A percentile compares a stretch with the other conserved stretches of the same genome.
These are phyloP conservation scores for Diorhabda carinulata DNA, from an alignment of 1,140 invertebrate genomes.

Conservation along the genomic window DNA sequence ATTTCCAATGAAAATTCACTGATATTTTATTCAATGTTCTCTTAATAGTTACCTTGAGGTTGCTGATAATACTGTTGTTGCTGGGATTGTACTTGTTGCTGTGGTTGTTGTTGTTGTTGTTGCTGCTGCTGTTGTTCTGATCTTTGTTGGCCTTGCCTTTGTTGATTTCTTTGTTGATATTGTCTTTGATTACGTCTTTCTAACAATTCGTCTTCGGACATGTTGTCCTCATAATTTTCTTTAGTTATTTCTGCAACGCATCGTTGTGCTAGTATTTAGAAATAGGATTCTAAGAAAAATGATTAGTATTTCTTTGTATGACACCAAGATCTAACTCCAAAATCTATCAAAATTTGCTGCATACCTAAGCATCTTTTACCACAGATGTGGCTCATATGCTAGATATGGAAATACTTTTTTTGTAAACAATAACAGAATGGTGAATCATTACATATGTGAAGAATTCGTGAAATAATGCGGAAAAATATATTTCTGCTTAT, in stretches of 20 bases:
- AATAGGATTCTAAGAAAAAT: constrained; percentile 37
- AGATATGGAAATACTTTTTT: background rate
- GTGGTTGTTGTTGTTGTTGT: constrained; percentile 29
- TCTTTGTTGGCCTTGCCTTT: constrained; percentile 48
- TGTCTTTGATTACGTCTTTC: constrained; percentile 48
- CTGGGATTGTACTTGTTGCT: constrained; percentile 37
- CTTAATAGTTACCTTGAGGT: constrained; percentile 28
- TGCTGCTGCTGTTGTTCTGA: constrained; percentile 43
- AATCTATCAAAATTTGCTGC: constrained; percentile 13
- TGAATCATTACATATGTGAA: too few relatives aligned
- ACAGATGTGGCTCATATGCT: background rate
- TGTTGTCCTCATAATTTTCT: constrained; percentile 64
- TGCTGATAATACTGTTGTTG: constrained; percentile 29
- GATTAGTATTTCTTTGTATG: constrained; percentile 38
- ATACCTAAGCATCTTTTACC: constrained; percentile 8
- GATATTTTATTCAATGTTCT: background rate
- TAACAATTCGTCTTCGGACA: constrained; percentile 53
- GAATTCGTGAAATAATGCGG: too few relatives aligned
- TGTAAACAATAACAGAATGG: too few relatives aligned
- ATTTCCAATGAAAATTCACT: background rate
- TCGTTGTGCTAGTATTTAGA: constrained; percentile 46
- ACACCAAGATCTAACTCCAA: constrained; percentile 33
- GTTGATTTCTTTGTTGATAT: constrained; percentile 54
- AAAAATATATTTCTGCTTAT: too few relatives aligned
- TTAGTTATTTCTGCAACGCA: constrained; percentile 82